Conservation (phyloP, 2,797 vertebrate genomes). For the Melanotaenia maccullochi region DNA sequence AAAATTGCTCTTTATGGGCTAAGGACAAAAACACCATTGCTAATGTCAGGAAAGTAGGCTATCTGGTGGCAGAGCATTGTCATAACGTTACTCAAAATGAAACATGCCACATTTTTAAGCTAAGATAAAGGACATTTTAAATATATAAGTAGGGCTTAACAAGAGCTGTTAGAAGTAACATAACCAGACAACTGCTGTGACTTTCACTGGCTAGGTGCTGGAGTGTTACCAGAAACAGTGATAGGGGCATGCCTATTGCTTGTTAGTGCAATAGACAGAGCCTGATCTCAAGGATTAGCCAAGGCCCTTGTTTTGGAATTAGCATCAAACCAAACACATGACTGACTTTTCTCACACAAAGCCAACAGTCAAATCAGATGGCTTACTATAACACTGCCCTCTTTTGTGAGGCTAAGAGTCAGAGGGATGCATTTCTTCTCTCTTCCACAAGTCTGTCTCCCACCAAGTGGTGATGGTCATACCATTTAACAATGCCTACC, state of each 20-base stretch:
- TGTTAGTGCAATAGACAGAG: slow-evolving; percentile 58
- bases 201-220: slow-evolving; percentile 38
- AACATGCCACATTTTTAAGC: slow-evolving; percentile 24
- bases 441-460: slow-evolving; percentile 64
- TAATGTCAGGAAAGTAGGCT: slow-evolving; percentile 12
- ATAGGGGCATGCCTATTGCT: slow-evolving; percentile 43
- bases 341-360: slow-evolving; percentile 77
- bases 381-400: slow-evolving; percentile 69
- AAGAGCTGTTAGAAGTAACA: slow-evolving; percentile 19
- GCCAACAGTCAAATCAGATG: slow-evolving; percentile 73
- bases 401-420: slow-evolving; percentile 69
- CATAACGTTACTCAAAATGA: slow-evolving; percentile 9
- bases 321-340: slow-evolving; percentile 80
- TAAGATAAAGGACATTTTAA: not conserved
- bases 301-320: slow-evolving; percentile 76
- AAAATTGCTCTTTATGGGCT: slow-evolving; percentile 9
- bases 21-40: not conserved
- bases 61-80: slow-evolving; percentile 7
- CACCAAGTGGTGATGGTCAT: slow-evolving; percentile 62
- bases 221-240: slow-evolving; percentile 55
- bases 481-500: slow-evolving; percentile 56
- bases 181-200: slow-evolving; percentile 23
- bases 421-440: slow-evolving; percentile 62
- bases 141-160: slow-evolving; percentile 2
- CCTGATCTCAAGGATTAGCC: slow-evolving; percentile 74